phyloP scores from a whole-genome alignment of 2,113 vertebrate species.

The Orycteropus afer region DNA sequence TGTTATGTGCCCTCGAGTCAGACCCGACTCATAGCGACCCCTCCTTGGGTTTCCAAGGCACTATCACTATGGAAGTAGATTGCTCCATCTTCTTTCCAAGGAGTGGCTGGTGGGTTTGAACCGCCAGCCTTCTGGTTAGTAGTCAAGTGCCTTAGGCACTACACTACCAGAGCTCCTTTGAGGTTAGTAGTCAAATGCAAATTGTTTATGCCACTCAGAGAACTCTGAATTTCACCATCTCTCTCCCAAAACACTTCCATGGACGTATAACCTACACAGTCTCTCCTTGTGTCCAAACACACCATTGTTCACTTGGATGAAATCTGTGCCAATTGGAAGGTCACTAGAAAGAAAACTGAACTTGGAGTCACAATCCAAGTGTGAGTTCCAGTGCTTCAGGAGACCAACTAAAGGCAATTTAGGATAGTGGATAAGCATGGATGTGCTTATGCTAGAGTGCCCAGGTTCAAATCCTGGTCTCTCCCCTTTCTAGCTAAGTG shows the following conservation, averaged over 20 bases:
- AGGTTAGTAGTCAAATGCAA: no score
- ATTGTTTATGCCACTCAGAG: neutral
- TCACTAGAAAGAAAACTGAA: conserved; percentile 7
- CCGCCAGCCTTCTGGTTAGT: no score
- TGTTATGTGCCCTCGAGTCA: no score
- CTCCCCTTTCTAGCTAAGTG: neutral
- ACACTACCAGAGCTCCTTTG: no score
- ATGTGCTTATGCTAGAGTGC: neutral
- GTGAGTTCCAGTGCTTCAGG: neutral
- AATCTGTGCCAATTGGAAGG: neutral
- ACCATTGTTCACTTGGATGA: neutral
- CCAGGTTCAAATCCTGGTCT: neutral
- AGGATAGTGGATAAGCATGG: neutral
- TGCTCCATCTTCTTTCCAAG: no score
- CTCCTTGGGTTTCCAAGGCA: no score
- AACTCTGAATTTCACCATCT: neutral
- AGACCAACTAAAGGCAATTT: neutral
- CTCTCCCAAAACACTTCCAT: neutral
- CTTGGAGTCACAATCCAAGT: neutral
- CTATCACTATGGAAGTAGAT: no score
- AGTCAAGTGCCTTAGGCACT: no score
- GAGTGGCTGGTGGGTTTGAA: no score
- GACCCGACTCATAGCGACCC: no score
- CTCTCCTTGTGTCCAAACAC: neutral
- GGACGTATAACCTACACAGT: neutral